Conservation (phyloP, 2,888 invertebrate genomes). For the Drosophila paranaensis region DNA sequence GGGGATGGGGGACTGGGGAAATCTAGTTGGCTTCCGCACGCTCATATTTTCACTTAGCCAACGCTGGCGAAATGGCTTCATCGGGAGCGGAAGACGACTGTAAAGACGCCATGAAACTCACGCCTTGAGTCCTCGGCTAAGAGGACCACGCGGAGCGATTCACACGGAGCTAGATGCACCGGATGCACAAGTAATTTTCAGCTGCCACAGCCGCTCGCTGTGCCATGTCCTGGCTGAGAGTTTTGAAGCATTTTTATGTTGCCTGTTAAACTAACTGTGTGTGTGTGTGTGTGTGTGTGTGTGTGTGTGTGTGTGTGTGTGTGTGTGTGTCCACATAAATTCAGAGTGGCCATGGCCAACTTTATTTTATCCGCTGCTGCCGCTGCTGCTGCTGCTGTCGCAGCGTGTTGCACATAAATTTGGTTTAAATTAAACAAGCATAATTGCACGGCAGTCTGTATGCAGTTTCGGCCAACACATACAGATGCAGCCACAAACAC, state of each 20-base stretch:
- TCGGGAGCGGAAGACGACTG: constrained; percentile 69
- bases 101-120: constrained; percentile 73
- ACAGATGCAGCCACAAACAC: constrained; percentile 5
- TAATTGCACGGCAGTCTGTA: constrained; percentile 62
- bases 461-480: constrained; percentile 17
- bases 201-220: constrained; percentile 54
- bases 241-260: constrained; percentile 60
- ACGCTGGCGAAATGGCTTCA: constrained; percentile 48
- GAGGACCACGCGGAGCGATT: constrained; percentile 71
- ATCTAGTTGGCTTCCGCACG: constrained; percentile 59
- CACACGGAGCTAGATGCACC: constrained; percentile 58
- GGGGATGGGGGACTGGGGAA: constrained; percentile 9
- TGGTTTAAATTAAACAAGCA: constrained; percentile 69
- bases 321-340: constrained; percentile 41
- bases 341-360: constrained; percentile 52
- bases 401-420: constrained; percentile 65
- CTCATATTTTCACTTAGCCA: constrained; percentile 73
- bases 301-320: constrained; percentile 5
- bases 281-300: background rate
- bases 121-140: constrained; percentile 63
- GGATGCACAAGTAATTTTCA: constrained; percentile 79
- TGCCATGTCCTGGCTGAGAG: constrained; percentile 37
- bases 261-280: constrained; percentile 13
- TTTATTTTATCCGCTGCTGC: constrained; percentile 51
- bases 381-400: constrained; percentile 33